Base-by-base conservation (phyloP, 2,113 vertebrate genomes). In the Maccullochella peelii region DNA sequence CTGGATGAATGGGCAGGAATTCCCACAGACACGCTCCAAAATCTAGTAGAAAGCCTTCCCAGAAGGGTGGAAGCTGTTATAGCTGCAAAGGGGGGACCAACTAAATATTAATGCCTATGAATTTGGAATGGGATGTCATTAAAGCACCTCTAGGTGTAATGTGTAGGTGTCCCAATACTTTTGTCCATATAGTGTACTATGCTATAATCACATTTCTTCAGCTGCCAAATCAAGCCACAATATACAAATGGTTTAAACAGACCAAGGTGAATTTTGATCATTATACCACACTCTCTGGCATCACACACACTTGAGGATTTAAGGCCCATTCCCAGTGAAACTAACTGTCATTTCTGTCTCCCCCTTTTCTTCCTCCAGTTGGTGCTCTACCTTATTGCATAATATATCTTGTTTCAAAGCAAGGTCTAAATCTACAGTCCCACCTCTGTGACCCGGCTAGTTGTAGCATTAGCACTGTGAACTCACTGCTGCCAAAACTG, bases 401-500 rank as follows among this genome's bases (percentile, higher is more conserved):
- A 62, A 69, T 40, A 55, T 3, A 38, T 54, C 15, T 52, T 25
- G 15, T 74, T 73, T 67, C 54, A 55, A 54, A 68, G 52, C 50
- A 75, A 42, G 21, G 50, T 30, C 38, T 38, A 42, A 55, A 69
- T 62, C 20, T 47, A 8, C 40, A 33, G 25, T 52, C 57, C 14
- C 12, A 77, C 80, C 58, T 80, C 54, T 33, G 49, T 47, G 42
- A 25, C 73, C 59, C 2, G 7, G 50, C 30, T 65, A 77, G 52
- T 68, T 50, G 47, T 63, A 80, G 65, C 70, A 33, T 82, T 74
- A 36, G 66, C 67, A 6, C 52, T 40, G 62, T 73, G 42, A 50
- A 38, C 25, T 47, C 68, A 30, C 58, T 33, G n/a, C 57, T 70
- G 80, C 84, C 58, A 38, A 79, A 89, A 87, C 38, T 86, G 87